A percentile compares a stretch with the other conserved stretches of the same genome.
Conservation (phyloP, 2,797 vertebrate species). For the Mastacembelus armatus region DNA sequence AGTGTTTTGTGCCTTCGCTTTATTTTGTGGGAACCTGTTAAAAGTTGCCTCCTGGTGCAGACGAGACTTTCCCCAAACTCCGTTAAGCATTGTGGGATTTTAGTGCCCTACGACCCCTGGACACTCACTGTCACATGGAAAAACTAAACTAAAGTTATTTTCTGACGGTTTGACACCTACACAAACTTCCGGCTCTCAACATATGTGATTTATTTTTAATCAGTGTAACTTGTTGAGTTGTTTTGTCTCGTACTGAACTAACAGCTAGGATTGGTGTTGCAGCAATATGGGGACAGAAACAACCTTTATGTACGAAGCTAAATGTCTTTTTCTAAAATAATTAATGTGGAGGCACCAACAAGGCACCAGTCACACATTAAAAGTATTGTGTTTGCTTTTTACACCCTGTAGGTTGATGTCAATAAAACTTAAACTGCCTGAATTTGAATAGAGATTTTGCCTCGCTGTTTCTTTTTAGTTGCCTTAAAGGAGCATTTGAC, state of each 20-base stretch:
- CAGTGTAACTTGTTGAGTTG: not conserved
- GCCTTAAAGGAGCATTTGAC: not conserved
- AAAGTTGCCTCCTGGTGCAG: conserved; percentile 57
- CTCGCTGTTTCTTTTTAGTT: not conserved
- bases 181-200: rapidly evolving
- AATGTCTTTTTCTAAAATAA: too few relatives aligned
- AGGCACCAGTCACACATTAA: too few relatives aligned
- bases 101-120: rapidly evolving
- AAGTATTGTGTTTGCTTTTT: too few relatives aligned
- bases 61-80: not conserved
- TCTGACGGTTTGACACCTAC: rapidly evolving
- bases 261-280: not conserved
- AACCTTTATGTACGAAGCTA: too few relatives aligned
- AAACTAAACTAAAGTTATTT: rapidly evolving
- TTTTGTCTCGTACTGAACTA: not conserved
- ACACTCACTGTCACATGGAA: not conserved
- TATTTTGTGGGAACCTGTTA: not conserved
- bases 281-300: too few relatives aligned
- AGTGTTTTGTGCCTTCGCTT: not conserved
- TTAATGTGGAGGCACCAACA: too few relatives aligned
- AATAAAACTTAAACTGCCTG: not conserved
- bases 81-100: rapidly evolving
- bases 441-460: not conserved
- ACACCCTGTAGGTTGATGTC: too few relatives aligned
- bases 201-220: not conserved